A percentile compares a stretch with the other conserved stretches of the same genome.
phyloP scores from a whole-genome alignment of 2,113 vertebrate species.

The Isichthys henryi region DNA sequence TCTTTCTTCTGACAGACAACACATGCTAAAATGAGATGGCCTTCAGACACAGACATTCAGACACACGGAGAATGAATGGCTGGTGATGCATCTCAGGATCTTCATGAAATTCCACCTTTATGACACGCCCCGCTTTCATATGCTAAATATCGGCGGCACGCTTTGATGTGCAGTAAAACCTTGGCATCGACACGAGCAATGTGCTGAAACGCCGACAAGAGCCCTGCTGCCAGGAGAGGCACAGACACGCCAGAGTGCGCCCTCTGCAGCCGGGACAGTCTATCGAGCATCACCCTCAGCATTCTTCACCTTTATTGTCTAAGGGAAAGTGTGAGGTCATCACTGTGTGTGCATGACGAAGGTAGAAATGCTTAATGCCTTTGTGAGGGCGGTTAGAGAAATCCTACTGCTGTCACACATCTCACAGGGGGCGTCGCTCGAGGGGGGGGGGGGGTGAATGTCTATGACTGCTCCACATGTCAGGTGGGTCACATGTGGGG shows the following conservation, averaged over 20 bases:
- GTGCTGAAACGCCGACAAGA: not conserved
- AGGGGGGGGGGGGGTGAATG: slow-evolving; percentile 18
- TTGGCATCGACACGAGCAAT: not conserved
- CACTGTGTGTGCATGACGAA: not conserved
- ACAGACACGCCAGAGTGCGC: not conserved
- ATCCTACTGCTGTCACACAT: not conserved
- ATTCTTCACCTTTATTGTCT: not conserved
- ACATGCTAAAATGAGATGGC: not conserved
- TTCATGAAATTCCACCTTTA: not conserved
- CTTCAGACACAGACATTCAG: not conserved
- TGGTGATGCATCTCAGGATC: not conserved
- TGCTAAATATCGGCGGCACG: not conserved
- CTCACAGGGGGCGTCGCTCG: not conserved
- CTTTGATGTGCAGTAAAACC: not conserved
- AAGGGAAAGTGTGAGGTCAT: not conserved
- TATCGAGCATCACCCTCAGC: not conserved
- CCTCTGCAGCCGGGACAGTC: not conserved
- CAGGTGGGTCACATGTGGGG: not conserved
- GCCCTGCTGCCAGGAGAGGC: not conserved
- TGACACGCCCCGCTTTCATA: not conserved
- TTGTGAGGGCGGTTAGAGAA: not conserved
- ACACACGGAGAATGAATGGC: not conserved
- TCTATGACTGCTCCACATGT: slow-evolving; percentile 25
- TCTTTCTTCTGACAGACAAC: not conserved
- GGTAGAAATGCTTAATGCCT: not conserved